A percentile compares a stretch with the other conserved stretches of the same genome.
Evolutionary conservation across 2,888 invertebrate genomes (phyloP).

Genomic region (Lithophane semibrunnea): DNA sequence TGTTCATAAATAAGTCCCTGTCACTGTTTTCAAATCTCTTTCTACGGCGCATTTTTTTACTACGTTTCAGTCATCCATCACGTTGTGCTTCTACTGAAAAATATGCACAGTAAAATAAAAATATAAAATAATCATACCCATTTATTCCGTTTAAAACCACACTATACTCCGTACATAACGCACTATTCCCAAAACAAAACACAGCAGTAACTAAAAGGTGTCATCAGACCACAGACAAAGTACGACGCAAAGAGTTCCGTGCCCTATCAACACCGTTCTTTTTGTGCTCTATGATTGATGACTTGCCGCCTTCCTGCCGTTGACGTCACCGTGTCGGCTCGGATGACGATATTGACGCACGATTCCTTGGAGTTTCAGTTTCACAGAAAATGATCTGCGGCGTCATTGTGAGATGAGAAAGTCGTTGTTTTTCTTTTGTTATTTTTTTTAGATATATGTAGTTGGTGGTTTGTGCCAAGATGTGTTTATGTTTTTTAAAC

Average conservation of each 20-base stretch:
- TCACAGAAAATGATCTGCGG: slow-evolving; percentile 51
- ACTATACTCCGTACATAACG: slow-evolving; percentile 5
- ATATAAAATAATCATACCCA: neutral
- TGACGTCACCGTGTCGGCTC: slow-evolving; percentile 60
- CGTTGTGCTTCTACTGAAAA: neutral
- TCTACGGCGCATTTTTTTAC: neutral
- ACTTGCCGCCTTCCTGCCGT: slow-evolving; percentile 62
- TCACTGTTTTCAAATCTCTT: neutral
- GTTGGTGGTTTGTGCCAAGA: neutral
- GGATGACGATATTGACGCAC: slow-evolving; percentile 77
- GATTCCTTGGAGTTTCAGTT: slow-evolving; percentile 64
- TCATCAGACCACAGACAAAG: slow-evolving; percentile 74
- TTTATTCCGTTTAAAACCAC: neutral
- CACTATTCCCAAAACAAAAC: slow-evolving; percentile 39
- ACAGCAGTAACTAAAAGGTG: slow-evolving; percentile 55
- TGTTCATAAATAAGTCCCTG: neutral
- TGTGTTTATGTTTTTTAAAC: neutral
- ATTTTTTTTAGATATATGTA: neutral
- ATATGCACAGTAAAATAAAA: too few relatives aligned
- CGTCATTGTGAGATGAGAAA: slow-evolving; percentile 52
- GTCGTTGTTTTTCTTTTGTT: slow-evolving; percentile 31
- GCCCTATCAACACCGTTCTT: slow-evolving; percentile 82
- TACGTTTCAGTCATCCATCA: too few relatives aligned
- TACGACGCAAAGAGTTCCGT: slow-evolving; percentile 74
- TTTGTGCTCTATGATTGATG: slow-evolving; percentile 86